These are phyloP conservation scores for Drosophila guanche DNA, from an alignment of 1,140 invertebrate species.

Conservation along the genomic window DNA sequence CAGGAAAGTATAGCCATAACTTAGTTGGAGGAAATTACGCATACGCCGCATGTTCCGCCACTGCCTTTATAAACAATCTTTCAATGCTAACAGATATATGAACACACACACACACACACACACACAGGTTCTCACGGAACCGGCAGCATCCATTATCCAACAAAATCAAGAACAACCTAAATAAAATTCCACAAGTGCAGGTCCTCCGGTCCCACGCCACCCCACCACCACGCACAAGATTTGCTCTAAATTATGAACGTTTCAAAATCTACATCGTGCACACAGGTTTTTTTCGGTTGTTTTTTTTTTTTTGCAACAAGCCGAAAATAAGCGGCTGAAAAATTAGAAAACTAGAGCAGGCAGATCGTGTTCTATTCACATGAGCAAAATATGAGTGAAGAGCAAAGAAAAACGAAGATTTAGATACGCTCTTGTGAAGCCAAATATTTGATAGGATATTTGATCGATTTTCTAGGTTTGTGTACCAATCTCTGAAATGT, in stretches of 20 bases:
- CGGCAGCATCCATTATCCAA: constrained; percentile 48
- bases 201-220: background rate
- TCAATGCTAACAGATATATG: constrained; percentile 47
- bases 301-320: constrained; percentile 28
- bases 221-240: constrained; percentile 22
- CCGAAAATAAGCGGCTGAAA: constrained; percentile 64
- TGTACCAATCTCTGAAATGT: too few relatives aligned
- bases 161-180: constrained; percentile 55
- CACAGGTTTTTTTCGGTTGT: constrained; percentile 7
- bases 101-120: background rate
- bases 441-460: background rate
- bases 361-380: constrained; percentile 59
- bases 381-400: constrained; percentile 51
- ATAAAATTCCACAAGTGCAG: constrained; percentile 55
- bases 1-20: constrained; percentile 40
- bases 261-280: constrained; percentile 41
- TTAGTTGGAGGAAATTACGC: constrained; percentile 64
- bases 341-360: constrained; percentile 63
- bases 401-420: background rate
- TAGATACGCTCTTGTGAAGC: background rate
- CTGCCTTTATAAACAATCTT: constrained; percentile 55
- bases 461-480: too few relatives aligned
- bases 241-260: constrained; percentile 49
- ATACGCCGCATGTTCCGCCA: constrained; percentile 61
- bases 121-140: constrained; percentile 3